Percentiles rank a stretch among this genome's conserved stretches.
phyloP scores from a whole-genome alignment of 2,888 invertebrate species.

The Aspidiotus rigidus region DNA sequence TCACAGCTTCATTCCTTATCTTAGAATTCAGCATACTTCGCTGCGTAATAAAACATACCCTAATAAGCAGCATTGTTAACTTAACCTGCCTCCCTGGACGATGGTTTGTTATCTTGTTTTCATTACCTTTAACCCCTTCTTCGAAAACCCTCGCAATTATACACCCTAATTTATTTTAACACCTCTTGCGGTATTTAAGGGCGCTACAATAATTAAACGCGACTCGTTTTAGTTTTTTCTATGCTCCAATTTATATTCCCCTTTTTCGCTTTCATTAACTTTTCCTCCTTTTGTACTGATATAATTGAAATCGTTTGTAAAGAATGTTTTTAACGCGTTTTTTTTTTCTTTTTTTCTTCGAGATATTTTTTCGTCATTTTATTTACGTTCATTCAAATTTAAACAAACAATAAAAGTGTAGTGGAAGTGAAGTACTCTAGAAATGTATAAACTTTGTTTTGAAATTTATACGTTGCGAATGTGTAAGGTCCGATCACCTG shows the following conservation, averaged over 20 bases:
- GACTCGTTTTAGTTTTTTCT: slow-evolving; percentile 22
- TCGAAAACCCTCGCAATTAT: slow-evolving; percentile 29
- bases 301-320: slow-evolving; percentile 29
- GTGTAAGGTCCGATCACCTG: too few species aligned
- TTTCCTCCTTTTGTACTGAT: slow-evolving; percentile 25
- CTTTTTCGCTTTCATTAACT: slow-evolving; percentile 28
- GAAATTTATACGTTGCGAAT: too few species aligned
- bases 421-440: not conserved
- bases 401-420: not conserved
- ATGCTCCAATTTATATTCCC: slow-evolving; percentile 23
- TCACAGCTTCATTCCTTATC: slow-evolving; percentile 26
- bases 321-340: slow-evolving; percentile 20
- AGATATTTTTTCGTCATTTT: too few species aligned
- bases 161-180: slow-evolving; percentile 33
- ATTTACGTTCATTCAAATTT: not conserved
- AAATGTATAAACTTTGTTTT: too few species aligned
- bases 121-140: slow-evolving; percentile 32
- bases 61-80: slow-evolving; percentile 32
- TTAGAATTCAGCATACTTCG: slow-evolving; percentile 29
- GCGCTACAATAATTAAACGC: slow-evolving; percentile 27
- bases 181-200: slow-evolving; percentile 31
- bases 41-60: slow-evolving; percentile 32
- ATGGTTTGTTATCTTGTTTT: slow-evolving; percentile 32
- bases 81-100: slow-evolving; percentile 31
- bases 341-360: not conserved